A percentile compares a stretch with the other conserved stretches of the same genome.
Evolutionary conservation across 2,113 vertebrate genomes (phyloP).

Genomic region (Chroicocephalus ridibundus): DNA sequence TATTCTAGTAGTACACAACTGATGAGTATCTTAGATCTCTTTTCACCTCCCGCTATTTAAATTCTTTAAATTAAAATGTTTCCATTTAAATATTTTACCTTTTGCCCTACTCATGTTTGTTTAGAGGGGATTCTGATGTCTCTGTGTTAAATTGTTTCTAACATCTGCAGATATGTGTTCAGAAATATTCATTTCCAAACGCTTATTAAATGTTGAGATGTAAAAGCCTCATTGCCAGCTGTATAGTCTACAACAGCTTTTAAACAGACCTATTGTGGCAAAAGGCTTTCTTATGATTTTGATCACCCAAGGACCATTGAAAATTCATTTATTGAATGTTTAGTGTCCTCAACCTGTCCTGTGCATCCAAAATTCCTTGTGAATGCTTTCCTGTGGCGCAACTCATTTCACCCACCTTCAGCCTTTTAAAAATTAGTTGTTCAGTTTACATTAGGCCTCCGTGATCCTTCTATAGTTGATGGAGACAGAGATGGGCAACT

Average conservation of each 20-base stretch:
- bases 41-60: background rate
- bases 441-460: background rate
- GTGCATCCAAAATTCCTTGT: background rate
- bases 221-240: background rate
- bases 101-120: background rate
- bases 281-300: background rate
- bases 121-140: background rate
- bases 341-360: background rate
- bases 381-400: background rate
- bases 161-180: background rate
- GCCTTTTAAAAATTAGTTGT: background rate
- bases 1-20: background rate
- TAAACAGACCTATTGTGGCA: background rate
- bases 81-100: background rate
- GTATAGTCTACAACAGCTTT: background rate
- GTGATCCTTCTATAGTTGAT: accelerated
- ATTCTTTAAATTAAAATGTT: background rate
- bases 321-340: background rate
- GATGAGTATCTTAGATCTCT: background rate
- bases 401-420: background rate
- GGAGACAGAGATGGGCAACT: background rate
- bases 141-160: background rate
- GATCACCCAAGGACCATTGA: background rate
- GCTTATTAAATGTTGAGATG: background rate
- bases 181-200: background rate